Evolutionary conservation across 92 coral and sea anemone species (phyloP), one percentile per base, ranked within the genome.

Genomic region (Hydrozoanthus gracilis): DNA sequence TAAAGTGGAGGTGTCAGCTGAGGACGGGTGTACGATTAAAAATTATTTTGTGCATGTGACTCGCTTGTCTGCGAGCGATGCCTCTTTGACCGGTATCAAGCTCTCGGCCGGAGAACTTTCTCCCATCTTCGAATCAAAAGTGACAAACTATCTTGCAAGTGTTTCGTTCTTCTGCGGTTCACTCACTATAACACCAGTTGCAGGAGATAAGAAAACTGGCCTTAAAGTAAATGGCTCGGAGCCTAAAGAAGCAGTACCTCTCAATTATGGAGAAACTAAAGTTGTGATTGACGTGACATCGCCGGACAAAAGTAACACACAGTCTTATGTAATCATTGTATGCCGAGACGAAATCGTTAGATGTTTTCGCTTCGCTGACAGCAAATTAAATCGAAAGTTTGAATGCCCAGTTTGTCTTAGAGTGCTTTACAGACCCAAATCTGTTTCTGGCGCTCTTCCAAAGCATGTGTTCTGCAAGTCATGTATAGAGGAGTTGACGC

Each of bases 1-100:
- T 4, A 96, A 94, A 76, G 79, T 96, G 44, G 99, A 96, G 92
- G 99, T 96, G n/a, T 88, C 95, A 45, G 95, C 99, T 2, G 99
- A 95, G 88, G 97, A 96, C 93, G 99, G 99, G 2, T 66, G 86
- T 56, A 93, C 99, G 35, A 92, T 89, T 82, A 95, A 96, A 78
- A 96, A 90, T 89, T 96, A 96, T 78, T 80, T 89, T 84, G 89
- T 95, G 60, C 91, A 90, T 14, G 97, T 91, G 16, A 95, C 90
- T 3, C 90, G 99, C 14, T 86, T 96, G 75, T 96, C 98, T 14
- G 92, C 98, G 18, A 96, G 96, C 51, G 97, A 96, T 80, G 98
- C 99, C 8, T 92, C 96, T 0, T 92, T 96, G 39, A 71, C 92
- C 17, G 90, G 88, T 51, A 87, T 96, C 84, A 90, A 90, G 50